Evolutionary conservation across 2,797 vertebrate genomes (phyloP).

Genomic region (Melanogrammus aeglefinus): DNA sequence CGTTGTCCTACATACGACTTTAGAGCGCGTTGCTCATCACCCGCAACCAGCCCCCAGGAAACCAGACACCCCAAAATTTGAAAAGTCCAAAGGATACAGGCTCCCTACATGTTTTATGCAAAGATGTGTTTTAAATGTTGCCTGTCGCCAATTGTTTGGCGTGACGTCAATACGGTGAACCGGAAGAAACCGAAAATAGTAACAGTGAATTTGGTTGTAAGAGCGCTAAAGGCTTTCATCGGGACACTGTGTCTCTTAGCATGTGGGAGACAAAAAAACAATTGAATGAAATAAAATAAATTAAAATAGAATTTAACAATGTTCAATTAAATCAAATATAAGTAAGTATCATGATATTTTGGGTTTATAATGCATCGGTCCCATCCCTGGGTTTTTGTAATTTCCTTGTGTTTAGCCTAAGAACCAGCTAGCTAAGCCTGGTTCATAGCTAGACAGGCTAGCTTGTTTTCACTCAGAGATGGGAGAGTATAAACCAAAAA

Average conservation of each 20-base stretch:
- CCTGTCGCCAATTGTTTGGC: too few species aligned
- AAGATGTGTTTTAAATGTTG: neutral
- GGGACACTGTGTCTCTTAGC: neutral
- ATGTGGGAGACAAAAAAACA: neutral
- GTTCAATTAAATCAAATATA: too few species aligned
- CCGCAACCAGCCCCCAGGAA: neutral
- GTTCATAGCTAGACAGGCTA: too few species aligned
- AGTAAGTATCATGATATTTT: too few species aligned
- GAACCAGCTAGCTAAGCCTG: too few species aligned
- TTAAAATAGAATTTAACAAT: neutral
- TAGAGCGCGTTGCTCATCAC: neutral
- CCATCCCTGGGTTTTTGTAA: too few species aligned
- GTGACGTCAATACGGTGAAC: neutral
- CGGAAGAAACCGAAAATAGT: neutral
- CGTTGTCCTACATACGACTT: neutral
- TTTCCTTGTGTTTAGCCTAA: too few species aligned
- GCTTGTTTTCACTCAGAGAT: too few species aligned
- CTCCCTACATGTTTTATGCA: neutral
- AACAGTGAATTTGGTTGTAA: too few species aligned
- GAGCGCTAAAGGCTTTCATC: too few species aligned
- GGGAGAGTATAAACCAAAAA: too few species aligned
- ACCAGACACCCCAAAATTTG: neutral
- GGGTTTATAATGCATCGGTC: too few species aligned
- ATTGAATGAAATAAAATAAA: neutral
- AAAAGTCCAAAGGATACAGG: neutral